Percentiles rank a stretch among this genome's conserved stretches.
phyloP scores from a whole-genome alignment of 1,140 invertebrate species.

The Drosophila nebulosa region DNA sequence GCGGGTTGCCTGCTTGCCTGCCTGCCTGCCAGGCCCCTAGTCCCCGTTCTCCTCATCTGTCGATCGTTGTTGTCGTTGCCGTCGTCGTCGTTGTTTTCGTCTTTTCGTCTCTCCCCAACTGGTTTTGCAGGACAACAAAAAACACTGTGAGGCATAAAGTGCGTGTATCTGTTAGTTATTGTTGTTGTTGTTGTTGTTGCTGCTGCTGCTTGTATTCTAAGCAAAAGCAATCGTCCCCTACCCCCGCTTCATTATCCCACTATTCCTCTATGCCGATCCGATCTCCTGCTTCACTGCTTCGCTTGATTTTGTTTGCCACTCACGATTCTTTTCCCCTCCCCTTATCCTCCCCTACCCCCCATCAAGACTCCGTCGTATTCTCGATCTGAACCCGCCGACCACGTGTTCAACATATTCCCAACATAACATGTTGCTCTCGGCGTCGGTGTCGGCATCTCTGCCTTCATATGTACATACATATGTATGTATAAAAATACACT shows the following conservation, averaged over 20 bases:
- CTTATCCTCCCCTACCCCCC: neutral
- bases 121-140: constrained; percentile 51
- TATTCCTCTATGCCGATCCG: neutral
- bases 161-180: neutral
- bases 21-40: neutral
- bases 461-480: neutral
- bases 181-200: constrained; percentile 1
- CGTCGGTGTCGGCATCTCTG: constrained; percentile 14
- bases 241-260: neutral
- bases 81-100: no score
- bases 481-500: neutral
- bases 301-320: constrained; percentile 7
- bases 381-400: constrained; percentile 15
- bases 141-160: constrained; percentile 7
- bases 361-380: neutral
- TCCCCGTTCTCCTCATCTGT: neutral
- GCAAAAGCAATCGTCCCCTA: neutral
- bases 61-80: neutral
- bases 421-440: constrained; percentile 65
- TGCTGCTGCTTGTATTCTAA: constrained; percentile 4
- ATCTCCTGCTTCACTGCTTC: neutral
- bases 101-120: constrained; percentile 26
- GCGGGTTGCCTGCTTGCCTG: constrained; percentile 30
- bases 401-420: constrained; percentile 73
- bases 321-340: neutral